Base-by-base conservation (phyloP, 2,113 vertebrate genomes). In the Gymnocephalus cernua region DNA sequence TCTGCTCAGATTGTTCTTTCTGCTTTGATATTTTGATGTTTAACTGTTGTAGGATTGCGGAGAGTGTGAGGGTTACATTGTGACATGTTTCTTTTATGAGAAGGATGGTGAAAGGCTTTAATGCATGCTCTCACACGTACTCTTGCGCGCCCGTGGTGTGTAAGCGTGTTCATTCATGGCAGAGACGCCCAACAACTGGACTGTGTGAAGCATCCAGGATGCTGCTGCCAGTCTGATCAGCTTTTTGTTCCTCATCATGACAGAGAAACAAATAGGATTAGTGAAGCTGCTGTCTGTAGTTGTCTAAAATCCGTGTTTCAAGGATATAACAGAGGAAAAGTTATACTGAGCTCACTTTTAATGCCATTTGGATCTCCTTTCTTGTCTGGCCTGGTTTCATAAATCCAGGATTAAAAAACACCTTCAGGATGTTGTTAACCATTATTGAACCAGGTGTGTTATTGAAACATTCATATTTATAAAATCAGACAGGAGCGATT, bases 161-260 rank as follows among this genome's bases (percentile, higher is more conserved):
- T 80, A 84, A 50, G 71, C 21, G 0, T 58, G 54, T 59, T 77
- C 45, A 62, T 69, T 77, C 73, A 63, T 68, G 64, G 64, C 12
- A 68, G 64, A 15, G 21, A 59, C 6, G 15, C 47, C 3, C 54
- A n/a, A 19, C 41, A 23, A 27, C 63, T 72, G 41, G 16, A 25
- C 47, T 14, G 71, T 82, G 21, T 63, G 73, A 63, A 50, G 80
- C 51, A 41, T 71, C 63, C 41, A 79, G 68, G 45, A 79, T 8
- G 67, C 44, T 14, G 63, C 64, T 38, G 82, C 69, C 29, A 2
- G 25, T 65, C 80, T 14, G 48, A 61, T 75, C 66, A 51, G 68
- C 63, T 87, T 80, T 81, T 80, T 79, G 71, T 69, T 82, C 38
- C n/a, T n/a, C n/a, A n/a, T n/a, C n/a, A n/a, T n/a, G 47, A 66